phyloP scores from a whole-genome alignment of 2,797 vertebrate genomes.

The Artibeus lituratus region DNA sequence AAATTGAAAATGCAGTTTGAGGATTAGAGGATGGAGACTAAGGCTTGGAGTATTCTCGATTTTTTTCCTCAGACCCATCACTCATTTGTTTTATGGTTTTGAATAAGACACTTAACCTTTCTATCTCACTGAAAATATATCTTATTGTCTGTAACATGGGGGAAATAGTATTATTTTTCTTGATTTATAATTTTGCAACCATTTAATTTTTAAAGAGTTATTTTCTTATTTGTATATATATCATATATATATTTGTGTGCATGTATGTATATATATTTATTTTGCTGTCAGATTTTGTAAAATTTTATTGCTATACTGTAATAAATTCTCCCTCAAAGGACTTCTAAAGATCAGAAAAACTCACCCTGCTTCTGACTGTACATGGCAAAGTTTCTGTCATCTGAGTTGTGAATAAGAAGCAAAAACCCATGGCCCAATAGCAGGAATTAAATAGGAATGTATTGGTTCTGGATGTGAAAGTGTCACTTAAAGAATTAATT shows the following conservation, averaged over 20 bases:
- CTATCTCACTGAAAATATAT: neutral
- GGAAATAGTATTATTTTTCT: neutral
- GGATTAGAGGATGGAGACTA: neutral
- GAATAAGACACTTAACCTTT: slow-evolving; percentile 19
- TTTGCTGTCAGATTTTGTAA: neutral
- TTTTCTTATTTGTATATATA: neutral
- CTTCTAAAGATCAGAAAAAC: neutral
- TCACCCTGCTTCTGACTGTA: neutral
- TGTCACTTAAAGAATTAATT: neutral
- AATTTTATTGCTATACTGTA: neutral
- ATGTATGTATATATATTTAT: neutral
- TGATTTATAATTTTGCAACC: neutral
- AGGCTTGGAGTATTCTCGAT: neutral
- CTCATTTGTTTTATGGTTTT: slow-evolving; percentile 32
- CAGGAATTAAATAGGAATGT: neutral
- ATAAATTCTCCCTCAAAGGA: neutral
- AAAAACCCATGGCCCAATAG: neutral
- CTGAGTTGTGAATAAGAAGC: neutral
- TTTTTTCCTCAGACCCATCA: neutral
- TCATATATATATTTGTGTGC: fast-evolving
- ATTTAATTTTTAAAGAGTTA: neutral
- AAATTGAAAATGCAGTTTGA: neutral
- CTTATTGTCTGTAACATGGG: slow-evolving; percentile 16
- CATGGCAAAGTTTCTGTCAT: neutral
- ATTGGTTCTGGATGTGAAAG: neutral